Base-by-base conservation (phyloP, 2,113 vertebrate genomes). In the Tiliqua scincoides region DNA sequence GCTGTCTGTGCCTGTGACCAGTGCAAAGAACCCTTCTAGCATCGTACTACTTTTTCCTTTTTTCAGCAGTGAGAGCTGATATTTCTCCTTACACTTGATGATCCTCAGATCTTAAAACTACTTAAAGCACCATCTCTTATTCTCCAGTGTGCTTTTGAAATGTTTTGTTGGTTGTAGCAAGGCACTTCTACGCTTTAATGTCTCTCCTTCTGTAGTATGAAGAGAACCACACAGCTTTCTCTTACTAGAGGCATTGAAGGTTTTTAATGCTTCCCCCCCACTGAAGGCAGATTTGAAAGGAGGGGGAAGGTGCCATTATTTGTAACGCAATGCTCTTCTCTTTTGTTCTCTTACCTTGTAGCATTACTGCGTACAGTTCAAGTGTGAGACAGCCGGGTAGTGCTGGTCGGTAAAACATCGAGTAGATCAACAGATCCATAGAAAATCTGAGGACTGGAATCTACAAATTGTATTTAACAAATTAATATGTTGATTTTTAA, bases 381-480 rank as follows among this genome's bases (percentile, higher is more conserved):
- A 92, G 91, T 94, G 91, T 87, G 92, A 92, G 92, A 88, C 91
- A 91, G 89, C 93, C 91, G 93, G 62, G 83, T 63, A 75, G 74
- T 91, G 85, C 79, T 92, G 89, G 40, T 27, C 85, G 77, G 79
- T 82, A 85, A 77, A 88, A 81, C 67, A 32, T 10, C 35, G 68
- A 48, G 77, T 92, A 93, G 48, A 83, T 88, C 94, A 92, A 89
- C 86, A 93, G 91, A 93, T 78, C 88, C 88, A 87, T 93, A 81
- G 86, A 75, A 27, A 94, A 89, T 91, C 93, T 92, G 92, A 93
- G 95, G 94, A 91, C 86, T 95, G 92, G 87, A 91, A 87, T 84
- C 91, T 89, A 93, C 94, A 95, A 93, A 93, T 92, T 95, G 95
- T 94, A 94, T 95, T 95, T 95, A 95, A 95, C 87, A 92, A 94